A percentile compares a stretch with the other conserved stretches of the same genome.
Conservation (phyloP, 2,113 vertebrate genomes). For the Lamprologus sp. region DNA sequence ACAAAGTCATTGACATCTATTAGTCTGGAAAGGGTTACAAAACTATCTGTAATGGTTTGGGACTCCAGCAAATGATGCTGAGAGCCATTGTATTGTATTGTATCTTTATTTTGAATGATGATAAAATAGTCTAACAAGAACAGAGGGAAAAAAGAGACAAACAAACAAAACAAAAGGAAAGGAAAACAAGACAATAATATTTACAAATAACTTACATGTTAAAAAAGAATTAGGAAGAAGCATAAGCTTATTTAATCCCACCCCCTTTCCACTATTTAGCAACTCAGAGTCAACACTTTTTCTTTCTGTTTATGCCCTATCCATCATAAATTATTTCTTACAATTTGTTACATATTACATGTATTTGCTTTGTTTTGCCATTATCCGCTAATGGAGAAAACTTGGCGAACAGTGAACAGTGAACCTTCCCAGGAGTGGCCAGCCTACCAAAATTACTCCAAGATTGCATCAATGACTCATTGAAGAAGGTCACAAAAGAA, state of each 20-base stretch:
- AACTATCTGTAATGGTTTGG: neutral
- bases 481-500: neutral
- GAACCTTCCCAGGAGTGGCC: neutral
- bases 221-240: neutral
- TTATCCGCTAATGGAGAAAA: neutral
- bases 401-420: neutral
- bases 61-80: neutral
- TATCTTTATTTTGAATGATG: neutral
- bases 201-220: neutral
- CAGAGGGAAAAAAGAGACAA: rapidly evolving
- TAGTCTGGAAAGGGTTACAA: neutral
- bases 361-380: neutral
- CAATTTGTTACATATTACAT: neutral
- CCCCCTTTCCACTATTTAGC: neutral
- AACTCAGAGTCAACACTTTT: neutral
- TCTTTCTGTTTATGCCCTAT: neutral
- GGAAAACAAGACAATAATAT: neutral
- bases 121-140: neutral
- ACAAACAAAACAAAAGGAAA: neutral
- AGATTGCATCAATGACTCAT: neutral
- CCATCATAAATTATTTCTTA: rapidly evolving
- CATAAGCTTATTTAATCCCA: neutral
- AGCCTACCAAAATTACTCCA: neutral
- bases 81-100: neutral
- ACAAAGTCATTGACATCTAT: neutral